Percentiles rank a stretch among this genome's conserved stretches.
Evolutionary conservation across 2,888 invertebrate genomes (phyloP).

Genomic region (Terebella lapidaria): DNA sequence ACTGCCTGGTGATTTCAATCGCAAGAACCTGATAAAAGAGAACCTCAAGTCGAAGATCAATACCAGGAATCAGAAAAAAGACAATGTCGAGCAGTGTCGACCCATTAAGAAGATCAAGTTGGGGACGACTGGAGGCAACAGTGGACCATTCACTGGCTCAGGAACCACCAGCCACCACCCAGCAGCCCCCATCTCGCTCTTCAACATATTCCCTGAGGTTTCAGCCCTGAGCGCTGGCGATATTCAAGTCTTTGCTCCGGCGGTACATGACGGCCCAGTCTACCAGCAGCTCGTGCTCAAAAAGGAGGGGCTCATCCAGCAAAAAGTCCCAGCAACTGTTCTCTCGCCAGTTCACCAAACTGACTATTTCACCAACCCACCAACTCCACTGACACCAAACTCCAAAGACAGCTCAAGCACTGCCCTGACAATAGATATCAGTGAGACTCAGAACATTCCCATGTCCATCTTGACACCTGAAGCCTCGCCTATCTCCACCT

Average conservation of each 20-base stretch:
- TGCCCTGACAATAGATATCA: not conserved
- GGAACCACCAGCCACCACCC: no score
- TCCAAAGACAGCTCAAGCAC: not conserved
- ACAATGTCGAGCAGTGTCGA: no score
- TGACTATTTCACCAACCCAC: not conserved
- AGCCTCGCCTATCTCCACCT: not conserved
- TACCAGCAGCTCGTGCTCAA: not conserved
- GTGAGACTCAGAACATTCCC: not conserved
- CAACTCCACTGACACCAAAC: not conserved
- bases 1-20: no score
- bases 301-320: not conserved
- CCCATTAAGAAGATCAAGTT: no score
- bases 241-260: not conserved
- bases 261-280: not conserved
- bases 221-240: not conserved
- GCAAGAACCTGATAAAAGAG: no score
- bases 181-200: no score
- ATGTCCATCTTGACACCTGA: slow-evolving; percentile 2
- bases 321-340: not conserved
- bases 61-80: no score
- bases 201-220: not conserved
- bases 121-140: no score
- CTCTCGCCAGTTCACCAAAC: not conserved
- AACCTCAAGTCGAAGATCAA: no score
- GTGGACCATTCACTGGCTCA: no score